phyloP scores from a whole-genome alignment of 2,888 invertebrate species.

The Gymnoscelis rufifasciata region DNA sequence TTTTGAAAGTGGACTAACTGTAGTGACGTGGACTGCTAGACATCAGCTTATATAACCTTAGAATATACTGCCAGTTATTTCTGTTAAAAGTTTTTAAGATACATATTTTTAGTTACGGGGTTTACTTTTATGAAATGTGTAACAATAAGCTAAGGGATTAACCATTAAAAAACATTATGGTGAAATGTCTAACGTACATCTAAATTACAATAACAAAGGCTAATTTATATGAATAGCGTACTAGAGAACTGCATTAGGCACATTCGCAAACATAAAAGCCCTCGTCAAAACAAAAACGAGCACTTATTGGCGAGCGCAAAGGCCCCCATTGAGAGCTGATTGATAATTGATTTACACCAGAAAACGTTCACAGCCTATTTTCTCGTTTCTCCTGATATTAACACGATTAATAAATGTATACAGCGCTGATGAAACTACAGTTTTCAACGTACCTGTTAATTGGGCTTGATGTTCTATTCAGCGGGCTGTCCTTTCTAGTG shows the following conservation, averaged over 20 bases:
- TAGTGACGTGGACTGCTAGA: no score
- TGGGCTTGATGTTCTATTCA: conserved; percentile 78
- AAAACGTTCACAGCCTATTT: conserved; percentile 29
- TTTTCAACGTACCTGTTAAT: conserved; percentile 62
- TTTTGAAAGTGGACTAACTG: no score
- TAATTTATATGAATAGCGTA: conserved; percentile 24
- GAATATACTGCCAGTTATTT: no score
- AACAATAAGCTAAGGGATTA: no score
- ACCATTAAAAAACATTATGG: background rate
- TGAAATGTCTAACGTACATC: conserved; percentile 12
- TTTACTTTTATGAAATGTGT: no score
- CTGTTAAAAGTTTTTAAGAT: no score
- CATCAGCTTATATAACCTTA: no score
- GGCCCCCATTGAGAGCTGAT: conserved; percentile 35
- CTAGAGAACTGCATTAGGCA: conserved; percentile 24
- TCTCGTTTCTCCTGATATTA: conserved; percentile 28
- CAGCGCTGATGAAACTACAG: background rate
- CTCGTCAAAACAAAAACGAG: conserved; percentile 29
- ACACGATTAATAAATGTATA: conserved; percentile 30
- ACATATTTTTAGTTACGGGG: no score
- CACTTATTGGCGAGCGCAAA: conserved; percentile 35
- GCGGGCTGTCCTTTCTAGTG: conserved; percentile 69
- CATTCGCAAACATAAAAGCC: conserved; percentile 21
- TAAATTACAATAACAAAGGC: conserved; percentile 15
- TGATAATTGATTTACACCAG: conserved; percentile 44